A percentile compares a stretch with the other conserved stretches of the same genome.
Evolutionary conservation across 2,113 vertebrate species (phyloP).

Genomic region (Petromus typicus): DNA sequence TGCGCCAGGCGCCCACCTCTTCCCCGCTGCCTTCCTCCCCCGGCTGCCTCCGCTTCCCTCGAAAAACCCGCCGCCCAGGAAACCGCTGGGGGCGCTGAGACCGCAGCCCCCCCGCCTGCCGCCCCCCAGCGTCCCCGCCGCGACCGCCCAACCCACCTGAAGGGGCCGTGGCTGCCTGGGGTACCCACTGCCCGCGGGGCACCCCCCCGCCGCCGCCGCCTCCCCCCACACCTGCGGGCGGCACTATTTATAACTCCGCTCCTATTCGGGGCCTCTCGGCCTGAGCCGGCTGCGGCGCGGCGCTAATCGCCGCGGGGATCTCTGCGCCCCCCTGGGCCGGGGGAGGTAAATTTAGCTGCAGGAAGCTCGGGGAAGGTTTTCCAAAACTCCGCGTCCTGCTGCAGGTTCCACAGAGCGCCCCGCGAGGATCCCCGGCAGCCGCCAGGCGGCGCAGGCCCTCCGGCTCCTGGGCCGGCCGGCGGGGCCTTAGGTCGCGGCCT

Average conservation of each 20-base stretch:
- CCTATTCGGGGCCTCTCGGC: constrained; percentile 74
- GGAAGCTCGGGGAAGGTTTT: constrained; percentile 80
- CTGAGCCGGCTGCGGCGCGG: neutral
- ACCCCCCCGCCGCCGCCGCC: constrained; percentile 65
- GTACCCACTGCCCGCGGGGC: constrained; percentile 68
- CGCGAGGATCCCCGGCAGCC: constrained; percentile 4
- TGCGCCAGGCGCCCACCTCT: constrained; percentile 17
- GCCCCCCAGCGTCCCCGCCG: constrained; percentile 66
- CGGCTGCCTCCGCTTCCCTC: constrained; percentile 76
- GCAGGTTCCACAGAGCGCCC: constrained; percentile 25
- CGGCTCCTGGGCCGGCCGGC: neutral
- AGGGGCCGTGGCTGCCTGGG: constrained; percentile 75
- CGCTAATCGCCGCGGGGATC: constrained; percentile 78
- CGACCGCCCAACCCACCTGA: constrained; percentile 83
- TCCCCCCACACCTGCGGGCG: constrained; percentile 81
- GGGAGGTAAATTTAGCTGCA: constrained; percentile 81
- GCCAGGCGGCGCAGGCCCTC: constrained; percentile 43
- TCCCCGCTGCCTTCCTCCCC: neutral
- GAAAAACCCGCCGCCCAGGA: constrained; percentile 81
- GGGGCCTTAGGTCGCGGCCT: neutral
- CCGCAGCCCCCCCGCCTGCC: constrained; percentile 69
- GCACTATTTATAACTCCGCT: constrained; percentile 81
- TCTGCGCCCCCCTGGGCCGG: constrained; percentile 74
- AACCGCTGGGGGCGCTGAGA: constrained; percentile 79
- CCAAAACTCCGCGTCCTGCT: constrained; percentile 79